A percentile compares a stretch with the other conserved stretches of the same genome.
These are phyloP conservation scores for Speoplatyrhinus poulsoni DNA, from an alignment of 2,113 vertebrate genomes.

Conservation along the genomic window DNA sequence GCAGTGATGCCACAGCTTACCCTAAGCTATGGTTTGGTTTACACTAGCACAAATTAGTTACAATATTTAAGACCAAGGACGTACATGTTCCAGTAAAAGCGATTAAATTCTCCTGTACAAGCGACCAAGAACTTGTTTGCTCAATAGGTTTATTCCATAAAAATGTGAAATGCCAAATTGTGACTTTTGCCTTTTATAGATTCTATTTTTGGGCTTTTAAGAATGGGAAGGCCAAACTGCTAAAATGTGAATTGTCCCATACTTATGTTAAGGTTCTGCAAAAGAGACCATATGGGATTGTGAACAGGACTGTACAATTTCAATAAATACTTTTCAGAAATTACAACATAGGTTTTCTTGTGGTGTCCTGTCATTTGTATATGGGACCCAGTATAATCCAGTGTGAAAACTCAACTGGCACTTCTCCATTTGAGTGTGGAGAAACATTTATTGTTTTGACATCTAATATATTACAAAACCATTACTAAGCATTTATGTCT, in stretches of 20 bases:
- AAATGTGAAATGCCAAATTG: slow-evolving; percentile 33
- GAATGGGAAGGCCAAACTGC: slow-evolving; percentile 54
- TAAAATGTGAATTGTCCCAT: slow-evolving; percentile 74
- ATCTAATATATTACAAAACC: too few species aligned
- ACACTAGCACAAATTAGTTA: slow-evolving; percentile 16
- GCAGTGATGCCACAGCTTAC: too few species aligned
- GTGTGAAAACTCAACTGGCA: too few species aligned
- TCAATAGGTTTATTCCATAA: not conserved
- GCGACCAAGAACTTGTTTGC: not conserved
- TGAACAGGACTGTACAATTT: slow-evolving; percentile 79
- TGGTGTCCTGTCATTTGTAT: too few species aligned
- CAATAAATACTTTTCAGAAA: slow-evolving; percentile 83
- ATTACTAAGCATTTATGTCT: too few species aligned
- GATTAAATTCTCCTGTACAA: too few species aligned
- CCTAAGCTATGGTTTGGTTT: slow-evolving; percentile 21
- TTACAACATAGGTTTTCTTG: slow-evolving; percentile 10
- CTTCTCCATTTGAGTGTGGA: too few species aligned
- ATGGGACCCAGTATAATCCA: too few species aligned
- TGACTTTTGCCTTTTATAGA: slow-evolving; percentile 71
- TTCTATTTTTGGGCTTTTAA: slow-evolving; percentile 71
- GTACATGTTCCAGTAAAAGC: slow-evolving; percentile 24
- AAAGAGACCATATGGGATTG: slow-evolving; percentile 69
- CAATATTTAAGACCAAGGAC: slow-evolving; percentile 6
- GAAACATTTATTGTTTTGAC: too few species aligned
- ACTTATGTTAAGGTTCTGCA: slow-evolving; percentile 67